Base-by-base conservation (phyloP, 2,113 vertebrate genomes). In the Perca fluviatilis region DNA sequence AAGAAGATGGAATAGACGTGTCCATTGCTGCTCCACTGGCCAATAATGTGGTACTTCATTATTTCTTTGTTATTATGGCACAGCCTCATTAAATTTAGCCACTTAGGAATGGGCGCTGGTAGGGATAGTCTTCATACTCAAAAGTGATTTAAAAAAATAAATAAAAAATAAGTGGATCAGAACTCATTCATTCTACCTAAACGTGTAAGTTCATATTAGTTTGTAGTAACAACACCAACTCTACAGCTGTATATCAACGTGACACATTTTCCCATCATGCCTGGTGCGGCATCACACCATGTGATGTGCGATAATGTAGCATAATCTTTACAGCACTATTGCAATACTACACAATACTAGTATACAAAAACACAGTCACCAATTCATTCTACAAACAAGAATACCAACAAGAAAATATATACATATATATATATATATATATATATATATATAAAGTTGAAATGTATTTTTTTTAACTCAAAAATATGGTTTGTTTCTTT, bases 21-120 rank as follows among this genome's bases (percentile, higher is more conserved):
- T 93, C 82, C 82, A 89, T 71, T 69, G 92, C 94, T 82, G 80
- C 92, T 72, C 89, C 91, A 43, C 83, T 96, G 49, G 23, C 93
- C 81, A 96, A 98, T 87, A 97, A 97, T 92, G 97, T 99, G 97
- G 98, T 99, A 96, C 0, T 89, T 76, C 7, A 75, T 23, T 67
- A 33, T 77, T 82, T 73, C 33, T 82, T 36, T 76, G 2, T 60
- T 57, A 30, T 77, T 74, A 70, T 43, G 49, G 25, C 21, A 50
- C 15, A 81, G 40, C 47, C 62, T 71, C 12, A 49, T 66, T 72
- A 27, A 13, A 67, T 50, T 27, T 27, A 69, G 18, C 12, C 16
- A 49, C 46, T 64, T 73, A 58, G 15, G 57, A 51, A 57, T 33
- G n/a, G 57, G 7, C 19, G 2, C 57, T 58, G 56, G 27, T 18